These are phyloP conservation scores for Tanytarsus gracilentus DNA, from an alignment of 2,888 invertebrate species.

Conservation along the genomic window DNA sequence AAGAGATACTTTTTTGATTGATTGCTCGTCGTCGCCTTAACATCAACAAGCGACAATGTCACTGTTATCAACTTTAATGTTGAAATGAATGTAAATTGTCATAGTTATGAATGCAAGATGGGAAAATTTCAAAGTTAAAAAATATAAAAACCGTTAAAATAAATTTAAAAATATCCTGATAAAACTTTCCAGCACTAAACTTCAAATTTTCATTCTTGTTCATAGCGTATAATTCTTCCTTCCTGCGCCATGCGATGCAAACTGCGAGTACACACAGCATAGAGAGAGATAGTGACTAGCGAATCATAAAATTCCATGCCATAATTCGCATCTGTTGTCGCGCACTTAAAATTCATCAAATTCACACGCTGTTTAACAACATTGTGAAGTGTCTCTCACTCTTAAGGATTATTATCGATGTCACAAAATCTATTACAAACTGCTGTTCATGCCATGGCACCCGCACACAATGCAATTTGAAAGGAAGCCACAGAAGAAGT, in stretches of 20 bases:
- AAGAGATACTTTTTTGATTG: slow-evolving; percentile 1
- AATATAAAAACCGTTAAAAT: too few relatives aligned
- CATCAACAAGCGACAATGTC: neutral
- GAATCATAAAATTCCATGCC: neutral
- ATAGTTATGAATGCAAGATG: too few relatives aligned
- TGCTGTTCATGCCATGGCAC: neutral
- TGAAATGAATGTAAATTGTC: too few relatives aligned
- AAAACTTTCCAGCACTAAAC: too few relatives aligned
- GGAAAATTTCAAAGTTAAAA: too few relatives aligned
- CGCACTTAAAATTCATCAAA: slow-evolving; percentile 14
- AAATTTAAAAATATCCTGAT: too few relatives aligned
- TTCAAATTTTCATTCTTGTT: too few relatives aligned
- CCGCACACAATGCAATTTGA: neutral
- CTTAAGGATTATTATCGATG: neutral
- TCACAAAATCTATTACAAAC: neutral
- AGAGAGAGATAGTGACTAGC: neutral
- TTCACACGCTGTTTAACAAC: slow-evolving; percentile 5
- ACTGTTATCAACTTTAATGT: neutral
- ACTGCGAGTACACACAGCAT: neutral
- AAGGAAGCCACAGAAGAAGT: neutral
- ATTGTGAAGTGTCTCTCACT: neutral
- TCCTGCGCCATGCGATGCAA: too few relatives aligned
- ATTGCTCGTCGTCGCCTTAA: too few relatives aligned
- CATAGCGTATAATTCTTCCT: too few relatives aligned
- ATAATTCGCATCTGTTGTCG: slow-evolving; percentile 5